These are phyloP conservation scores for Callyntrura sp. DNA, from an alignment of 2,888 invertebrate genomes.

Conservation along the genomic window DNA sequence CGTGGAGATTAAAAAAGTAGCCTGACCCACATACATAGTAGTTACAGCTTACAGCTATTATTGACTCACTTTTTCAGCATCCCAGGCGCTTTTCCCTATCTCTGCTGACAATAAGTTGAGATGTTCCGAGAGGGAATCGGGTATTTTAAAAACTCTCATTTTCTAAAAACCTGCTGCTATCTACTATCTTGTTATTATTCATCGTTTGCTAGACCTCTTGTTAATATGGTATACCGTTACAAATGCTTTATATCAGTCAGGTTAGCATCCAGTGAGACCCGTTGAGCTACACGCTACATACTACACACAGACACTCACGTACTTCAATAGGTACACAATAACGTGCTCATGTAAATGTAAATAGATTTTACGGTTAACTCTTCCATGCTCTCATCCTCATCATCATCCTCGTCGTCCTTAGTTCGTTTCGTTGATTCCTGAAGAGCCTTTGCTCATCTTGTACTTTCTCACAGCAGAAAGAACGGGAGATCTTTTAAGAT, in stretches of 20 bases:
- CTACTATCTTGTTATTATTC: neutral
- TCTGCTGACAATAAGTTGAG: neutral
- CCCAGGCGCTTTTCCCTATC: neutral
- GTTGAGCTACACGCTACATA: no score
- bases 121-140: neutral
- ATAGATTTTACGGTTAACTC: slow-evolving; percentile 29
- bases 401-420: slow-evolving; percentile 16
- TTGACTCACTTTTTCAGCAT: neutral
- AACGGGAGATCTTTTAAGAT: neutral
- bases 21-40: slow-evolving; percentile 44
- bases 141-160: slow-evolving; percentile 33
- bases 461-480: neutral
- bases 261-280: neutral
- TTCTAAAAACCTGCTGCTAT: neutral
- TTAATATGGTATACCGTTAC: slow-evolving; percentile 28
- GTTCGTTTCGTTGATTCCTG: slow-evolving; percentile 44
- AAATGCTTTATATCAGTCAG: no score
- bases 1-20: slow-evolving; percentile 38
- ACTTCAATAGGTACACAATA: neutral
- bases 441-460: slow-evolving; percentile 15
- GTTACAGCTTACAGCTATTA: neutral
- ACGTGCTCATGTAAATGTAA: slow-evolving; percentile 15
- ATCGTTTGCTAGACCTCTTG: neutral
- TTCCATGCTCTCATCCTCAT: slow-evolving; percentile 5
- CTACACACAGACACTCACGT: neutral